Evolutionary conservation across 2,888 invertebrate species (phyloP).

Genomic region (Meteorus colon): DNA sequence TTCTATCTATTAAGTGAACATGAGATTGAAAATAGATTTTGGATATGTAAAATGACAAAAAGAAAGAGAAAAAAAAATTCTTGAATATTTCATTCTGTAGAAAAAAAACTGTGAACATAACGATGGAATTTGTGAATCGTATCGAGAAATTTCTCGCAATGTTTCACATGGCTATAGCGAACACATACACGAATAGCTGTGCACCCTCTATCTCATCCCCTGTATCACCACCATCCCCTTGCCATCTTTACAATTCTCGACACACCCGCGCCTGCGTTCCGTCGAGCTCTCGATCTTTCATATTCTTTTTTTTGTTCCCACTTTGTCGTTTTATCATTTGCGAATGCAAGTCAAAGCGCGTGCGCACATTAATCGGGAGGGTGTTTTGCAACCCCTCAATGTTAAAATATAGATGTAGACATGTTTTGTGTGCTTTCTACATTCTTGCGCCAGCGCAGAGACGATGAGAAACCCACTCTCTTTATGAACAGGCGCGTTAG

Average conservation of each 20-base stretch:
- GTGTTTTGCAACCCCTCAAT: neutral
- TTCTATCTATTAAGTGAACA: neutral
- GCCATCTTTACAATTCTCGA: constrained; percentile 21
- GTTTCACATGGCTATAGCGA: constrained; percentile 15
- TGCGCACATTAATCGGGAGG: constrained; percentile 11
- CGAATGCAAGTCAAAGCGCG: constrained; percentile 9
- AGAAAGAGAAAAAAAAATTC: constrained; percentile 4
- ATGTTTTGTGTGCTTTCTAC: constrained; percentile 5
- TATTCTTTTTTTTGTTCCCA: constrained; percentile 17
- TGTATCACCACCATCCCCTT: neutral
- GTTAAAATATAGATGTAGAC: neutral
- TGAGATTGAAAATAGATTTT: neutral
- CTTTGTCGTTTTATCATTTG: constrained; percentile 1
- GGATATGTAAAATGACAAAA: neutral
- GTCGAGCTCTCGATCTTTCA: constrained; percentile 19
- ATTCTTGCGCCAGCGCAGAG: constrained; percentile 38
- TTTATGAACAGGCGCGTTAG: constrained; percentile 47
- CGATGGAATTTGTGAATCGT: constrained; percentile 17
- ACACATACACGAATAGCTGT: neutral
- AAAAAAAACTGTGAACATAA: neutral
- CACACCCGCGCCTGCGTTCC: constrained; percentile 46
- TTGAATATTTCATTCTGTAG: neutral
- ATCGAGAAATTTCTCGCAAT: constrained; percentile 19
- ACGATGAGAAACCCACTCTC: constrained; percentile 43
- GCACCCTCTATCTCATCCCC: neutral